These are phyloP conservation scores for Ailurus styani DNA, from an alignment of 2,113 vertebrate genomes.

Conservation along the genomic window DNA sequence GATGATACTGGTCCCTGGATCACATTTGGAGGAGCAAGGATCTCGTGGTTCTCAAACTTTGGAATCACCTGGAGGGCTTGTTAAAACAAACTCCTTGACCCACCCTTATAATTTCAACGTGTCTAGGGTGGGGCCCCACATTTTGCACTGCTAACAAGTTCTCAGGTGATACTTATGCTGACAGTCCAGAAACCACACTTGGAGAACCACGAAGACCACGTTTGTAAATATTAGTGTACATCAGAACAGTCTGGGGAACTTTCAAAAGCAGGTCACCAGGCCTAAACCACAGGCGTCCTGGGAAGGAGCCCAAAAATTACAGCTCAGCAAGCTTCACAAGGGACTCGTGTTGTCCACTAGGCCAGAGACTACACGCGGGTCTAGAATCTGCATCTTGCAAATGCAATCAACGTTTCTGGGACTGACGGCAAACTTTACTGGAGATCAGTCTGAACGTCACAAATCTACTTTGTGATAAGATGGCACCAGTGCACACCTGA, in stretches of 20 bases:
- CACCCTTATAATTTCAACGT: neutral
- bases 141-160: neutral
- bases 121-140: neutral
- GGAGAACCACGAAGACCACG: neutral
- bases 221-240: neutral
- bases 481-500: neutral
- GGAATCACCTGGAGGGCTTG: neutral
- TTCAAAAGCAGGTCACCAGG: neutral
- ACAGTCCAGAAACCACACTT: neutral
- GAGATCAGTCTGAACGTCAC: neutral
- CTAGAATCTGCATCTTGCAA: neutral
- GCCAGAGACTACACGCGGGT: neutral
- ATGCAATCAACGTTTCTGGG: neutral
- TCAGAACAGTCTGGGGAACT: neutral
- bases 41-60: neutral
- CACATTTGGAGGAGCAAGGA: neutral
- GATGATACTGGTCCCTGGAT: neutral
- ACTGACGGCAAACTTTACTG: neutral
- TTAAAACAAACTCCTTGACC: neutral
- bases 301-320: neutral
- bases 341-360: neutral
- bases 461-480: neutral
- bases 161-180: neutral
- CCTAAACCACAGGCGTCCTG: neutral
- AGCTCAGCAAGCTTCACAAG: neutral